Percentiles rank a stretch among this genome's conserved stretches.
Evolutionary conservation across 2,797 vertebrate genomes (phyloP).

Genomic region (Anguilla marmorata): DNA sequence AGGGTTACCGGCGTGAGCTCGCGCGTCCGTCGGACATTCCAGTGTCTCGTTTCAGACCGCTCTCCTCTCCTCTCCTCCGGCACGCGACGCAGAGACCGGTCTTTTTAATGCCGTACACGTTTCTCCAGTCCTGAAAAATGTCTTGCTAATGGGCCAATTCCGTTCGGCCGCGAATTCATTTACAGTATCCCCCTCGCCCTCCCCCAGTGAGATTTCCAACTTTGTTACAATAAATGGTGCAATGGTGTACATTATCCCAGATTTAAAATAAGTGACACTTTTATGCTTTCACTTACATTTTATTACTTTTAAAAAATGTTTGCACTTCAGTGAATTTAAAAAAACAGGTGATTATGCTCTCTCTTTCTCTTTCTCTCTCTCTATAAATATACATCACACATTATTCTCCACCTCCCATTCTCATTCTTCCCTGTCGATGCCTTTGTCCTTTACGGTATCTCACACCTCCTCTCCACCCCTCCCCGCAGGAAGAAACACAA

Average conservation of each 20-base stretch:
- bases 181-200: not conserved
- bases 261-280: too few relatives aligned
- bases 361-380: conserved; percentile 30
- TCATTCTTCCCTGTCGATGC: conserved; percentile 26
- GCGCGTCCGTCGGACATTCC: conserved; percentile 50
- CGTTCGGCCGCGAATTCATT: not conserved
- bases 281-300: too few relatives aligned
- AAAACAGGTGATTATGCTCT: not conserved
- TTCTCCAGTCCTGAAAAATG: not conserved
- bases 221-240: not conserved
- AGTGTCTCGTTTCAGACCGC: conserved; percentile 55
- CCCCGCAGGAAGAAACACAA: conserved; percentile 28
- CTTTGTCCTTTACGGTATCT: not conserved
- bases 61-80: conserved; percentile 26
- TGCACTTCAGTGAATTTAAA: not conserved
- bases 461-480: conserved; percentile 24
- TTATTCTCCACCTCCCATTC: conserved; percentile 11
- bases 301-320: not conserved
- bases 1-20: conserved; percentile 59
- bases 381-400: not conserved
- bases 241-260: not conserved
- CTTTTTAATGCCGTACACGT: too few relatives aligned
- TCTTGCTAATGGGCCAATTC: too few relatives aligned
- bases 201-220: not conserved
- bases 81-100: too few relatives aligned